These are phyloP conservation scores for Caenorhabditis wallacei DNA, from an alignment of 2,888 invertebrate species.

Conservation along the genomic window DNA sequence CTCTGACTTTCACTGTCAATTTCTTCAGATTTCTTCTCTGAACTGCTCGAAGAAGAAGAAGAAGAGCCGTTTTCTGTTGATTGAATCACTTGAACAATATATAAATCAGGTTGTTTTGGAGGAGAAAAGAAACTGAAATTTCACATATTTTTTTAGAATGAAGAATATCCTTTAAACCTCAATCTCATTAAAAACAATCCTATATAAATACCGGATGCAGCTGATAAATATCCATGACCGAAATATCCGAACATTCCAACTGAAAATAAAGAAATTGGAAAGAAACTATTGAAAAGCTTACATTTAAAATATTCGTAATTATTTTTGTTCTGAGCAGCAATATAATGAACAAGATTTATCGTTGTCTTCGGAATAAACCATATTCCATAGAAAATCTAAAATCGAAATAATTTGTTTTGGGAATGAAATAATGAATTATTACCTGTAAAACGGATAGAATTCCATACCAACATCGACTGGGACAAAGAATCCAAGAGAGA, in stretches of 20 bases:
- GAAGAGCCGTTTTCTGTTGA: background rate
- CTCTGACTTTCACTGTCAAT: background rate
- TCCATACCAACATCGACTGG: conserved; percentile 27
- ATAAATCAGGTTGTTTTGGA: conserved; percentile 8
- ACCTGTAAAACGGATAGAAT: conserved; percentile 14
- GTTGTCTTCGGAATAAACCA: background rate
- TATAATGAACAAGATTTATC: background rate
- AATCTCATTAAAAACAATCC: conserved; percentile 17
- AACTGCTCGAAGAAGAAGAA: conserved; percentile 5
- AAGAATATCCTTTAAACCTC: background rate
- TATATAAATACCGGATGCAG: conserved; percentile 1
- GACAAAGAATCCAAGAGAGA: conserved; percentile 19
- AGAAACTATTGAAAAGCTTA: background rate
- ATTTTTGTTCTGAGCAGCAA: background rate
- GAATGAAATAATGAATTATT: background rate
- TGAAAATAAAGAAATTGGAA: background rate
- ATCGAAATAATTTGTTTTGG: background rate
- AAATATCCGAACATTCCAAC: conserved; percentile 24
- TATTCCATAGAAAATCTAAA: conserved; percentile 14
- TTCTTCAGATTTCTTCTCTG: background rate
- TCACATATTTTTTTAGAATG: too few species aligned
- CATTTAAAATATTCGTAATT: conserved; percentile 17
- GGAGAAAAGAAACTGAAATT: conserved; percentile 14
- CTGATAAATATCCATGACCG: conserved; percentile 14
- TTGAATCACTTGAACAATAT: conserved; percentile 11